Evolutionary conservation across 53 echinoderm and acorn worm genomes (phyloP).

Genomic region (Echinometra lucunter): DNA sequence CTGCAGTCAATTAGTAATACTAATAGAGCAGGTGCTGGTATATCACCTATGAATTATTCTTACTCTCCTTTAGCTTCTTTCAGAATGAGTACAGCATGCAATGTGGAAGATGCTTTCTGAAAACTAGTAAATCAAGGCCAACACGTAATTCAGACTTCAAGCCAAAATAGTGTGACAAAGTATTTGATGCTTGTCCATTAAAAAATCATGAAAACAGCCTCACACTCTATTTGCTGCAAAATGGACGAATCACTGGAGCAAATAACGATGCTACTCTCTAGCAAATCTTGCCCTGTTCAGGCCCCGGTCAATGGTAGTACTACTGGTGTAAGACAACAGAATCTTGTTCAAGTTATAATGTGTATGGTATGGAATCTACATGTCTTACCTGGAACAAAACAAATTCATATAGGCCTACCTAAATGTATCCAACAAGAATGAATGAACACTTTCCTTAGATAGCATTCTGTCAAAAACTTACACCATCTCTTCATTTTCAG

Average conservation of each 20-base stretch:
- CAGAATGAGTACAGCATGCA: background rate
- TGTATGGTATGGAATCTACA: background rate
- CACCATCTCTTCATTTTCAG: no score
- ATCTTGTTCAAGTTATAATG: background rate
- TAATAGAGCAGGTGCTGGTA: background rate
- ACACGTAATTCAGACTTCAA: background rate
- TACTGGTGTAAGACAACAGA: background rate
- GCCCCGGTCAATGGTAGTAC: background rate
- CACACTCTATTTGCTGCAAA: conserved; percentile 23
- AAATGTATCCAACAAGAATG: background rate
- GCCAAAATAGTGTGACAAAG: background rate
- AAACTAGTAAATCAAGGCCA: background rate
- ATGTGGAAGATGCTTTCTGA: background rate
- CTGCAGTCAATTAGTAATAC: background rate
- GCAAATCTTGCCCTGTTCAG: background rate
- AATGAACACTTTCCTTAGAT: background rate
- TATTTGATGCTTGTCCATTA: background rate
- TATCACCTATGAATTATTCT: background rate
- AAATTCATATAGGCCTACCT: background rate
- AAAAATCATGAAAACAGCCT: background rate
- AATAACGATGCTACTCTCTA: background rate
- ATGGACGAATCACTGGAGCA: background rate
- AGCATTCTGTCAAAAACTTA: background rate
- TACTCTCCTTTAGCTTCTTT: background rate
- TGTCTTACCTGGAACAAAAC: background rate